A percentile compares a stretch with the other conserved stretches of the same genome.
These are phyloP conservation scores for Isoperla grammatica DNA, from an alignment of 2,888 invertebrate genomes.

Conservation along the genomic window DNA sequence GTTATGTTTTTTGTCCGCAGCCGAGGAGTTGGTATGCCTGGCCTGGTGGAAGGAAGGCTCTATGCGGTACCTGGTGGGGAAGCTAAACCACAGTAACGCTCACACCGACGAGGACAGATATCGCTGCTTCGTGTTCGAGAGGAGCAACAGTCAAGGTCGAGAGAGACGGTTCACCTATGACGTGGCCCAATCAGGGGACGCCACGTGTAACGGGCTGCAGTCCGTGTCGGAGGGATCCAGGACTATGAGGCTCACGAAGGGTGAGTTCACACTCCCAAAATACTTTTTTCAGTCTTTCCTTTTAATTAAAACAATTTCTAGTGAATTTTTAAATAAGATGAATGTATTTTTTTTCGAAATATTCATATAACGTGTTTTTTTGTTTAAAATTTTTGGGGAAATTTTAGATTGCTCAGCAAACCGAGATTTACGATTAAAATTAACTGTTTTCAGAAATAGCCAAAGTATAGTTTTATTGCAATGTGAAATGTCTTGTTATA, in stretches of 20 bases:
- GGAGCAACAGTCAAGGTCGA: conserved; percentile 2
- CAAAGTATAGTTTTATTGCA: too few relatives aligned
- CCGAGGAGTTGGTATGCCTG: conserved; percentile 74
- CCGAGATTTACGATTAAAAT: too few relatives aligned
- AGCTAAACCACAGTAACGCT: conserved; percentile 42
- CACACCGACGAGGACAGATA: conserved; percentile 70
- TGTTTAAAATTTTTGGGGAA: too few relatives aligned
- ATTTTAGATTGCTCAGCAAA: too few relatives aligned
- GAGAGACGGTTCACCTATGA: conserved; percentile 24
- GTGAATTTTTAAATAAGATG: too few relatives aligned
- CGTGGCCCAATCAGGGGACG: conserved; percentile 60
- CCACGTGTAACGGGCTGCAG: conserved; percentile 70
- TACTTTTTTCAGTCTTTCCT: not conserved
- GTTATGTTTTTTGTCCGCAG: conserved; percentile 44
- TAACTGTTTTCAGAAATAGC: too few relatives aligned
- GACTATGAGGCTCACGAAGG: conserved; percentile 70
- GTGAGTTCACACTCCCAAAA: conserved; percentile 43
- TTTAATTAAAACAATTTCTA: too few relatives aligned
- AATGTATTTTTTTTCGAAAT: too few relatives aligned
- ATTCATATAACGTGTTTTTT: too few relatives aligned
- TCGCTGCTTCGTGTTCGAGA: conserved; percentile 75
- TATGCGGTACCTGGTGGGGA: conserved; percentile 52
- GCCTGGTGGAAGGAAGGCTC: conserved; percentile 82
- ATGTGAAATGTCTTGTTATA: too few relatives aligned
- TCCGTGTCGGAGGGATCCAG: conserved; percentile 71